Percentiles rank a stretch among this genome's conserved stretches.
Conservation (phyloP, 2,888 invertebrate genomes). For the Hydraecia micacea region DNA sequence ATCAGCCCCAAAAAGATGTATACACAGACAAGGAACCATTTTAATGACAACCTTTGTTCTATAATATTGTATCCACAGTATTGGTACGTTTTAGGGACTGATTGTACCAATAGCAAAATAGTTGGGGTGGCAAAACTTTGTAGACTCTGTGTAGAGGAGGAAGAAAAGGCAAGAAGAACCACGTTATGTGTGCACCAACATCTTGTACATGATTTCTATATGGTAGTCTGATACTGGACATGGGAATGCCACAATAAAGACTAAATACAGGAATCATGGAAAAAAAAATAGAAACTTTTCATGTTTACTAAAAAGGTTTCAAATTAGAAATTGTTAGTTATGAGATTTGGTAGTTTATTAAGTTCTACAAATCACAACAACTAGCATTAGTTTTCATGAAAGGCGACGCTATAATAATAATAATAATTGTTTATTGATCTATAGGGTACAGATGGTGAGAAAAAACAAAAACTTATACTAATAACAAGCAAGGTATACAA, state of each 20-base stretch:
- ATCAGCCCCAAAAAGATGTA: neutral
- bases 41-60: neutral
- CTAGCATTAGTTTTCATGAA: neutral
- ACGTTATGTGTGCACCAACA: neutral
- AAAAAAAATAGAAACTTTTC: neutral
- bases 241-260: neutral
- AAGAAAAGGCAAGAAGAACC: neutral
- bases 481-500: no score
- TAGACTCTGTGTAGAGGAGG: neutral
- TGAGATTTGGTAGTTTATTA: neutral
- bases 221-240: neutral
- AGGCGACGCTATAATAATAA: no score
- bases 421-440: no score
- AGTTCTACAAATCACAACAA: neutral
- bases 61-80: neutral
- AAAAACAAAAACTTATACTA: no score
- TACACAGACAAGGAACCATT: neutral
- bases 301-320: neutral
- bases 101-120: neutral
- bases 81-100: neutral
- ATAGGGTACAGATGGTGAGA: no score
- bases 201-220: no score
- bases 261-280: no score
- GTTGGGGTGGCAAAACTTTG: neutral
- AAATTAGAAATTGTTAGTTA: neutral